A percentile compares a stretch with the other conserved stretches of the same genome.
Evolutionary conservation across 2,113 vertebrate genomes (phyloP).

Genomic region (Petrocephalus zakoni): DNA sequence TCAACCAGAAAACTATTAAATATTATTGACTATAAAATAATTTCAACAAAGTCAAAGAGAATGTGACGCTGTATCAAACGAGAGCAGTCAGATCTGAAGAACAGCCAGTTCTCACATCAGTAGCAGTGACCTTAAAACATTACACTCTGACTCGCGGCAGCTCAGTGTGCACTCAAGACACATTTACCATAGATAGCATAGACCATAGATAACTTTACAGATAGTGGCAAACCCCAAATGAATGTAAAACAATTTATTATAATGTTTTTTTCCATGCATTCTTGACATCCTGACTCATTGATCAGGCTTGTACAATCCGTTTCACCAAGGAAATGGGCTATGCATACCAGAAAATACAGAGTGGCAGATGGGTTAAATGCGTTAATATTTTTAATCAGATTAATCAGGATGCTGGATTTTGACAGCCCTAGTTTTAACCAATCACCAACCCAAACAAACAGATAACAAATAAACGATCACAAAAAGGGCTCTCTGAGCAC

Average conservation of each 20-base stretch:
- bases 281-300: neutral
- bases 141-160: too few relatives aligned
- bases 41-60: neutral
- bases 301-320: neutral
- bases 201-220: neutral
- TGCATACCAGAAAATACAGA: neutral
- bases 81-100: neutral
- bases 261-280: neutral
- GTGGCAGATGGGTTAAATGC: too few relatives aligned
- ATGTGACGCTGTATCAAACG: neutral
- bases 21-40: neutral
- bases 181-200: neutral
- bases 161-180: neutral
- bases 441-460: neutral
- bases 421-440: too few relatives aligned
- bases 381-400: too few relatives aligned
- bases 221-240: neutral
- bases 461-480: neutral
- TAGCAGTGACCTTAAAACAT: too few relatives aligned
- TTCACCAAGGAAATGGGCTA: neutral
- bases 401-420: too few relatives aligned
- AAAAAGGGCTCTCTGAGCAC: neutral
- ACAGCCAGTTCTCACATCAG: too few relatives aligned
- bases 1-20: neutral
- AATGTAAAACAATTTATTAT: neutral